Evolutionary conservation across 2,888 invertebrate species (phyloP).

Genomic region (Aporophyla lueneburgensis): DNA sequence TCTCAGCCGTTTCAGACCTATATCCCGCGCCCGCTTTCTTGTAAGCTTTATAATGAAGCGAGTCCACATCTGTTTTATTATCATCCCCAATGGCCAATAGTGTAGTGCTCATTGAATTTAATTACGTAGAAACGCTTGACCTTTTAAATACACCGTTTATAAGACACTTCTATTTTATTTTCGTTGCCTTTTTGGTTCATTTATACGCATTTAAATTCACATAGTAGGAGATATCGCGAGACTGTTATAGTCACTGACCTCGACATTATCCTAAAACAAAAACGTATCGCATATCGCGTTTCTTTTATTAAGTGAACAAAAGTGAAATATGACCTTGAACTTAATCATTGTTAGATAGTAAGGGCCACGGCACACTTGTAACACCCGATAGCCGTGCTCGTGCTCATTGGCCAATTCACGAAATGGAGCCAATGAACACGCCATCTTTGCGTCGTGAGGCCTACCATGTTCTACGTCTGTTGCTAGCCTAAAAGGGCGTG

Average conservation of each 20-base stretch:
- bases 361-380: constrained; percentile 29
- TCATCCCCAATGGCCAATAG: not conserved
- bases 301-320: constrained; percentile 16
- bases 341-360: constrained; percentile 18
- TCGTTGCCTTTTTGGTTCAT: not conserved
- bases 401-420: constrained; percentile 31
- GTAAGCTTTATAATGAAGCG: constrained; percentile 21
- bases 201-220: not conserved
- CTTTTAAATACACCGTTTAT: not conserved
- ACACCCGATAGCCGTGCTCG: constrained; percentile 2
- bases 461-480: constrained; percentile 13
- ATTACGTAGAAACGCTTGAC: not conserved
- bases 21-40: constrained; percentile 1
- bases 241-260: not conserved
- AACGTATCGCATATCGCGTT: constrained; percentile 14
- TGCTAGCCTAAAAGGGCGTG: constrained; percentile 21
- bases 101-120: not conserved
- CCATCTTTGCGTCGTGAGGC: not conserved
- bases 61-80: constrained; percentile 1
- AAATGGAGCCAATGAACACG: constrained; percentile 23
- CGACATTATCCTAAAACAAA: constrained; percentile 19
- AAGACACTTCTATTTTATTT: not conserved
- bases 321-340: constrained; percentile 32
- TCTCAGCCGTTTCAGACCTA: not conserved
- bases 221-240: not conserved